Conservation (phyloP, 2,113 vertebrate species). For the Arizona elegans region DNA sequence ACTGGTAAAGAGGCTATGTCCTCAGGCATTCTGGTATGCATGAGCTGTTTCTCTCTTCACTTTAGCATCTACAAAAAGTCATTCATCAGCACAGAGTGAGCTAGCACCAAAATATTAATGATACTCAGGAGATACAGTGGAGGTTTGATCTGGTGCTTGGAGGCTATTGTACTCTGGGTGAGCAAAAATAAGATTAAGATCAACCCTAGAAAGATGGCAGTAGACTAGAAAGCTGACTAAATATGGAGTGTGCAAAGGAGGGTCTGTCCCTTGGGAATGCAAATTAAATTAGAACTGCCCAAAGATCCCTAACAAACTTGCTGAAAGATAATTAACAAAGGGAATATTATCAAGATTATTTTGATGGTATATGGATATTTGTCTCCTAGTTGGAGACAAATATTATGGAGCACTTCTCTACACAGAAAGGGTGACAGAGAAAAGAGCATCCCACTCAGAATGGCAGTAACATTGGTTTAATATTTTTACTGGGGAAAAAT, state of each 20-base stretch:
- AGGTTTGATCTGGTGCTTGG: neutral
- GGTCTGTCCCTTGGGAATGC: neutral
- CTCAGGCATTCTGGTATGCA: neutral
- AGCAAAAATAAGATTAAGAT: neutral
- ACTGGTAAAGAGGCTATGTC: no score
- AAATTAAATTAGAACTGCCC: neutral
- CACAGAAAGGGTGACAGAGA: neutral
- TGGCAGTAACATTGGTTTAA: neutral
- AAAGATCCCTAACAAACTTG: neutral
- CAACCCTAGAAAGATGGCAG: neutral
- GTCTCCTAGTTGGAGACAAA: neutral
- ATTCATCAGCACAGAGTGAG: neutral
- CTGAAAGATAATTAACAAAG: slow-evolving; percentile 5
- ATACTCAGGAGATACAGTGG: neutral
- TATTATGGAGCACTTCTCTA: neutral
- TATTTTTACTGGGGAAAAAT: neutral
- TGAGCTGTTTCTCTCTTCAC: neutral
- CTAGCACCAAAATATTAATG: neutral
- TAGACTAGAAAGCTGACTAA: neutral
- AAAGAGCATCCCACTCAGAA: neutral
- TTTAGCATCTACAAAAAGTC: neutral
- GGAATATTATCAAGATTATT: slow-evolving; percentile 7
- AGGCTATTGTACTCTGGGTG: neutral
- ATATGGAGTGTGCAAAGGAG: neutral
- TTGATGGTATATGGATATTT: neutral